Evolutionary conservation across 2,888 invertebrate genomes (phyloP).

Genomic region (Reticulitermes lucifugus): DNA sequence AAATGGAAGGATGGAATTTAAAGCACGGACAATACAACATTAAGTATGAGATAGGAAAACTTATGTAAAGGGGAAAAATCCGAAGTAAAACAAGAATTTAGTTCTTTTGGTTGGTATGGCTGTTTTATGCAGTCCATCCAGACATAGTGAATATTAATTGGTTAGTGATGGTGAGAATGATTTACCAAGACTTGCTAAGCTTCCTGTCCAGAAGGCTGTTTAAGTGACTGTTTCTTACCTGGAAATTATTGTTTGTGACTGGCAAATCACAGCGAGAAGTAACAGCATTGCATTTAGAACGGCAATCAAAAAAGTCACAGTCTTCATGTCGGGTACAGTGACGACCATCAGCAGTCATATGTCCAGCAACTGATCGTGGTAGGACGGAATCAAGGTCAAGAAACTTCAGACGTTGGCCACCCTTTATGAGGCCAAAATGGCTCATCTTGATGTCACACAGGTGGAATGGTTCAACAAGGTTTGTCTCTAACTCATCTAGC

Average conservation of each 20-base stretch:
- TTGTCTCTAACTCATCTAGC: constrained; percentile 69
- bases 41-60: too few relatives aligned
- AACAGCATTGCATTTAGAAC: constrained; percentile 69
- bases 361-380: constrained; percentile 67
- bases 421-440: constrained; percentile 72
- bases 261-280: constrained; percentile 68
- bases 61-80: too few relatives aligned
- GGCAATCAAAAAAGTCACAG: constrained; percentile 76
- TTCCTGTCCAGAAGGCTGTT: too few relatives aligned
- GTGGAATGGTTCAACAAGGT: constrained; percentile 71
- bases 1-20: too few relatives aligned
- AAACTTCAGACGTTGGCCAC: constrained; percentile 69
- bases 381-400: constrained; percentile 74
- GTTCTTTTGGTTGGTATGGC: too few relatives aligned
- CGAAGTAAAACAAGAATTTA: too few relatives aligned
- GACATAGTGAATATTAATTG: too few relatives aligned
- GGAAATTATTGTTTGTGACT: constrained; percentile 72
- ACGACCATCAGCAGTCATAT: constrained; percentile 64
- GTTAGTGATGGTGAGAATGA: too few relatives aligned
- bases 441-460: constrained; percentile 77
- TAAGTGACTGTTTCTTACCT: constrained; percentile 58
- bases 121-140: too few relatives aligned
- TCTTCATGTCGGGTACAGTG: constrained; percentile 71
- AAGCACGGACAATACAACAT: too few relatives aligned
- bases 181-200: too few relatives aligned